phyloP scores from a whole-genome alignment of 1,140 invertebrate species.

The Pectinophora gossypiella region DNA sequence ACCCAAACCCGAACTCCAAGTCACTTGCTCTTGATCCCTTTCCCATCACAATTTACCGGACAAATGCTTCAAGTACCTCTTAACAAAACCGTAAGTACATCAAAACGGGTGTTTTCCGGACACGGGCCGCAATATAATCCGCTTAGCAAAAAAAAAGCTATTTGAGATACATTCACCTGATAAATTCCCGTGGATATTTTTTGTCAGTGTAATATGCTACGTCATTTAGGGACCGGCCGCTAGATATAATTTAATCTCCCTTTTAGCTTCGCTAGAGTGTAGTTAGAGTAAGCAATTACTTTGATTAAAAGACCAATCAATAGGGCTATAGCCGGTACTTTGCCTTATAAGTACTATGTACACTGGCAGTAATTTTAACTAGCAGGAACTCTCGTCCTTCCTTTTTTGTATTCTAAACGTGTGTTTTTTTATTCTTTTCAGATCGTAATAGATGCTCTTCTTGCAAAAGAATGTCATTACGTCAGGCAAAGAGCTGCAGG shows the following conservation, averaged over 20 bases:
- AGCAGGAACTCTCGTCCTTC: not conserved
- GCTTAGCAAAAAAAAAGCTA: not conserved
- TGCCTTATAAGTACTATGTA: not conserved
- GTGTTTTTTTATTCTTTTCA: not conserved
- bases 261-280: not conserved
- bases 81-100: not conserved
- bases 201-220: not conserved
- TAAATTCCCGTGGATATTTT: not conserved
- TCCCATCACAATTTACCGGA: not conserved
- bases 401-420: not conserved
- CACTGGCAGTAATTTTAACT: not conserved
- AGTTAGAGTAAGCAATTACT: not conserved
- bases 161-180: not conserved
- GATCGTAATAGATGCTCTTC: not conserved
- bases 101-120: not conserved
- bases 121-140: not conserved
- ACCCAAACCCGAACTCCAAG: no score
- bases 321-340: not conserved
- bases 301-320: not conserved
- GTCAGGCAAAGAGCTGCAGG: no score
- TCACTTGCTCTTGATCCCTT: not conserved
- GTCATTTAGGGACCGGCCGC: not conserved
- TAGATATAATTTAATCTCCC: constrained; percentile 1
- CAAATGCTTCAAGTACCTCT: not conserved
- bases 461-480: not conserved